Percentiles rank a stretch among this genome's conserved stretches.
Conservation (phyloP, 2,888 invertebrate species). For the Lampropteryx suffumata region DNA sequence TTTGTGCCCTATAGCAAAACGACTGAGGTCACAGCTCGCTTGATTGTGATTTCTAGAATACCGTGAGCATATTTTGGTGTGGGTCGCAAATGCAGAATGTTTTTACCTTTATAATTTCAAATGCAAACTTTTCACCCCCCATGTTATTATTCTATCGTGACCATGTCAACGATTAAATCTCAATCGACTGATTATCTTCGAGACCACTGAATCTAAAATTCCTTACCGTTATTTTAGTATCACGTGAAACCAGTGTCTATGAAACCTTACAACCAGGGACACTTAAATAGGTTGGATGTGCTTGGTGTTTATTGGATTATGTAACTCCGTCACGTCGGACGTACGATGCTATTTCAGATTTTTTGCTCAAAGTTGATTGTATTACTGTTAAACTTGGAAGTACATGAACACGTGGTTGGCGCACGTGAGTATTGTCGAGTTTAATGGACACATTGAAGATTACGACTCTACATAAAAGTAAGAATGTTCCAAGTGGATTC, state of each 20-base stretch:
- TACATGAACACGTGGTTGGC: slow-evolving; percentile 12
- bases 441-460: background rate
- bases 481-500: too few species aligned
- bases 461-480: too few species aligned
- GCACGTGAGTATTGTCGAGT: slow-evolving; percentile 19
- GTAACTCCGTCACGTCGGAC: slow-evolving; percentile 35
- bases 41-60: slow-evolving; percentile 21
- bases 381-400: slow-evolving; percentile 12
- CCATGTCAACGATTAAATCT: too few species aligned
- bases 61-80: slow-evolving; percentile 14
- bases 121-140: too few species aligned
- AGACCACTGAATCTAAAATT: slow-evolving; percentile 25
- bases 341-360: slow-evolving; percentile 27
- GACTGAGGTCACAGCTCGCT: slow-evolving; percentile 43
- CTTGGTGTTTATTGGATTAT: slow-evolving; percentile 69
- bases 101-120: too few species aligned
- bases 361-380: slow-evolving; percentile 23
- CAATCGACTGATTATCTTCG: too few species aligned
- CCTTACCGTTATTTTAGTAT: slow-evolving; percentile 21
- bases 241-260: slow-evolving; percentile 45
- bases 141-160: too few species aligned
- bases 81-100: too few species aligned
- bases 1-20: slow-evolving; percentile 38
- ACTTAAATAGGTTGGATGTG: slow-evolving; percentile 53
- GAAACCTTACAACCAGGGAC: slow-evolving; percentile 62